Evolutionary conservation across 2,797 vertebrate genomes (phyloP).

Genomic region (Eulemur coronatus): DNA sequence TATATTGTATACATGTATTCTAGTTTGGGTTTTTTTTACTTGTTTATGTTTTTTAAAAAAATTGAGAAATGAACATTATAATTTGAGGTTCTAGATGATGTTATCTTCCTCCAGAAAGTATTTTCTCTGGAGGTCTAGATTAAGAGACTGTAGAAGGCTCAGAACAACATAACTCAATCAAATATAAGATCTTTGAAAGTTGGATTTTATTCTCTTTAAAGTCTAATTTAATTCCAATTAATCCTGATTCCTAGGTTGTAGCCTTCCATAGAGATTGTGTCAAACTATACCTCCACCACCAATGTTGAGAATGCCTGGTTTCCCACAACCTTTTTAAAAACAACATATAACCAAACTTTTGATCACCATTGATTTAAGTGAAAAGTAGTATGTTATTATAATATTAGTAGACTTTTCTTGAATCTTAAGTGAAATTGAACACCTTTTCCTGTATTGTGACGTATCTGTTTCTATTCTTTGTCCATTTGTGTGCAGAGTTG

Average conservation of each 20-base stretch:
- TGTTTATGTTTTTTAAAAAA: background rate
- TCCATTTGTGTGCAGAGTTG: background rate
- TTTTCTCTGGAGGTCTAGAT: background rate
- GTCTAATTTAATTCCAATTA: background rate
- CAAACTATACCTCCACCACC: background rate
- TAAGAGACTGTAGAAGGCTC: background rate
- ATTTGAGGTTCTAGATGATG: conserved; percentile 7
- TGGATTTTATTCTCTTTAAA: background rate
- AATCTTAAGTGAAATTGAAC: background rate
- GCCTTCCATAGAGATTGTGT: background rate
- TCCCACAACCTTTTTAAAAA: background rate
- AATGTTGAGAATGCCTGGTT: background rate
- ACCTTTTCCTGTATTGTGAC: background rate
- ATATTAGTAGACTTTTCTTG: background rate
- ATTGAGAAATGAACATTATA: background rate
- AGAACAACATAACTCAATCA: background rate
- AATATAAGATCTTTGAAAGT: background rate
- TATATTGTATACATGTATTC: background rate
- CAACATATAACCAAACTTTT: background rate
- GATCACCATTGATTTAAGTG: background rate
- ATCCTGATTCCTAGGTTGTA: background rate
- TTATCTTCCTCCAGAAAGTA: background rate
- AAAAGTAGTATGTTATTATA: background rate
- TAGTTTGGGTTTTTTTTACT: background rate
- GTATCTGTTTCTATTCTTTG: background rate